Evolutionary conservation across 1,140 invertebrate genomes (phyloP).

Genomic region (Drosophila carrolli): DNA sequence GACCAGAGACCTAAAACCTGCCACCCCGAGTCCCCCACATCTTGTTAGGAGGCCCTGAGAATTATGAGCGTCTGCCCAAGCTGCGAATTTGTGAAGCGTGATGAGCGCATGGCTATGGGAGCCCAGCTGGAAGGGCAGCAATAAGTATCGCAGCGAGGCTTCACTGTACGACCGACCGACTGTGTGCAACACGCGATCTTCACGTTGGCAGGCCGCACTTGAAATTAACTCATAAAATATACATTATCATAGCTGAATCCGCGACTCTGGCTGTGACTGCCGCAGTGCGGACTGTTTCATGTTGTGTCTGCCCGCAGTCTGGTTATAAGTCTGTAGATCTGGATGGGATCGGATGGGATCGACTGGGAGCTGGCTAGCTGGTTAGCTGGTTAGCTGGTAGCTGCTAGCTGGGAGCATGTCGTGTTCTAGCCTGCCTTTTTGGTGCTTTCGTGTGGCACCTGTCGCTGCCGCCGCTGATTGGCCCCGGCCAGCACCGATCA

Average conservation of each 20-base stretch:
- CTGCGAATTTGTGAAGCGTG: conserved; percentile 82
- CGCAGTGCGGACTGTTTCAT: conserved; percentile 13
- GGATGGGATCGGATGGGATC: conserved; percentile 16
- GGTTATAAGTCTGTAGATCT: conserved; percentile 22
- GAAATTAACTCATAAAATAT: conserved; percentile 83
- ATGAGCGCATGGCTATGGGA: conserved; percentile 62
- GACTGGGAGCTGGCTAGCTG: neutral
- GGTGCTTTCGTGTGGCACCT: conserved; percentile 77
- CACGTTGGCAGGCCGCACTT: conserved; percentile 35
- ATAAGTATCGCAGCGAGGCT: conserved; percentile 22
- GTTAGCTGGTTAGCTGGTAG: conserved; percentile 4
- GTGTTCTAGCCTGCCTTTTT: conserved; percentile 74
- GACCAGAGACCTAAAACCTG: conserved; percentile 17
- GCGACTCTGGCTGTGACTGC: conserved; percentile 36
- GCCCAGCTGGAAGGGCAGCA: conserved; percentile 11
- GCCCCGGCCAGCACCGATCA: conserved; percentile 51
- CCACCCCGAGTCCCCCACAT: neutral
- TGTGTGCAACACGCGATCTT: conserved; percentile 69
- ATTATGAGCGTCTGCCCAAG: conserved; percentile 76
- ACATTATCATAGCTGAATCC: conserved; percentile 77
- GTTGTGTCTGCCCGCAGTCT: conserved; percentile 32
- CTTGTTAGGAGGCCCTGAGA: conserved; percentile 68
- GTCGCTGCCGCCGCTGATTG: conserved; percentile 67
- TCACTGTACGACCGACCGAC: conserved; percentile 22
- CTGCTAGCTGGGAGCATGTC: conserved; percentile 25